Evolutionary conservation across 2,888 invertebrate genomes (phyloP).

Genomic region (Xylota sylvarum): DNA sequence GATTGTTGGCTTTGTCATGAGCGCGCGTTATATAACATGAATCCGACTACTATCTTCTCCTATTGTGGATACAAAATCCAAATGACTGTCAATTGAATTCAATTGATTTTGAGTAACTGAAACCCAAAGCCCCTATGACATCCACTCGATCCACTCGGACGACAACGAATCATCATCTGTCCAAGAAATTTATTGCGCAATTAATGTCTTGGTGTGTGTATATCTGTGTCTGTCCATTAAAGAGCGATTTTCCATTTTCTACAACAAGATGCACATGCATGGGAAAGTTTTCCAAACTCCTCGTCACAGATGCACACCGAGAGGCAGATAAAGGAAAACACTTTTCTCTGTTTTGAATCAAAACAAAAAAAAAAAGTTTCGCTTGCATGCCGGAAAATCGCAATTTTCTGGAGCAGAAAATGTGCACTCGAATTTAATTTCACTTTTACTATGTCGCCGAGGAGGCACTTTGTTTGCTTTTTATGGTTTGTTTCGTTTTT

Average conservation of each 20-base stretch:
- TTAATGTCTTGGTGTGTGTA: not conserved
- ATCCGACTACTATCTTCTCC: not conserved
- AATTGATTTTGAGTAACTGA: not conserved
- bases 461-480: constrained; percentile 35
- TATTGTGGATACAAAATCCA: not conserved
- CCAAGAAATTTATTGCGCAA: constrained; percentile 40
- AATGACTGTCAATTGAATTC: not conserved
- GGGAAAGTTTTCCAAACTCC: not conserved
- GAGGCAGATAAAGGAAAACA: not conserved
- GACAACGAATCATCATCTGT: constrained; percentile 12
- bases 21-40: not conserved
- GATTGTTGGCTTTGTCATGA: not conserved
- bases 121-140: not conserved
- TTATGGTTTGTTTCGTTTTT: not conserved
- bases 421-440: constrained; percentile 41
- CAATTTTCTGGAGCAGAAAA: constrained; percentile 68
- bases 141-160: not conserved
- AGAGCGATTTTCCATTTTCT: not conserved
- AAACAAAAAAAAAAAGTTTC: not conserved
- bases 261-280: constrained; percentile 2
- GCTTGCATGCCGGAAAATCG: constrained; percentile 58
- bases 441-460: constrained; percentile 1
- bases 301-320: not conserved
- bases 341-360: not conserved
- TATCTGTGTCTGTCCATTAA: not conserved